These are phyloP conservation scores for Acheta domesticus DNA, from an alignment of 2,888 invertebrate genomes.

Conservation along the genomic window DNA sequence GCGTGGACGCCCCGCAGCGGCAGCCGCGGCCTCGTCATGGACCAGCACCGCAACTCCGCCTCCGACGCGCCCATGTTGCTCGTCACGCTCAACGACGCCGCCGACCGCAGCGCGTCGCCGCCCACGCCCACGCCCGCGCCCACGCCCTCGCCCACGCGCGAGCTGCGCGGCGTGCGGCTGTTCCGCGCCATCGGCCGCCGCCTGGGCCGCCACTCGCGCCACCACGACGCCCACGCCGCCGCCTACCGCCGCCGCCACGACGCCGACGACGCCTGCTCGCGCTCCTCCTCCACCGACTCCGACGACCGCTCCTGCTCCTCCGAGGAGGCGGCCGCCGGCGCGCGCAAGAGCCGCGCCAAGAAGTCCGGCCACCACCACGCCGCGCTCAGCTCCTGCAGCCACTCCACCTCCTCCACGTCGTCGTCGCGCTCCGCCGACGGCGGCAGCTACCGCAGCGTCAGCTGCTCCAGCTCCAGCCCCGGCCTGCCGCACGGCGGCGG, in stretches of 20 bases:
- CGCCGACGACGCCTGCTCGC: neutral
- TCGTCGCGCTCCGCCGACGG: neutral
- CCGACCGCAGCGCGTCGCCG: constrained; percentile 41
- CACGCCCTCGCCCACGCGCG: constrained; percentile 53
- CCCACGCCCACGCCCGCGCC: constrained; percentile 37
- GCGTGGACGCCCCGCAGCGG: neutral
- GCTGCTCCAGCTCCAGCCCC: neutral
- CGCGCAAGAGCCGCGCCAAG: constrained; percentile 45
- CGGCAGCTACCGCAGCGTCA: neutral
- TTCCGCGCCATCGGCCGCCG: constrained; percentile 64
- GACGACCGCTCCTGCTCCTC: constrained; percentile 3
- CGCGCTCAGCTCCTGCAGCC: constrained; percentile 33
- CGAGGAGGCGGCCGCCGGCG: constrained; percentile 41
- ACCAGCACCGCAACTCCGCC: constrained; percentile 42
- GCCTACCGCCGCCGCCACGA: constrained; percentile 26
- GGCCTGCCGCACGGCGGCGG: constrained; percentile 9
- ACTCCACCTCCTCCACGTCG: constrained; percentile 31
- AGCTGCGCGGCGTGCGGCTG: constrained; percentile 59
- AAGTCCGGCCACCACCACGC: constrained; percentile 42
- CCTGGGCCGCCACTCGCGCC: constrained; percentile 55
- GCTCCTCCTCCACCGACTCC: constrained; percentile 22
- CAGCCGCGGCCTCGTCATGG: neutral
- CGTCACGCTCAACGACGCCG: constrained; percentile 40
- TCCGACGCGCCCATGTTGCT: constrained; percentile 42
- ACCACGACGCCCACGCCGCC: constrained; percentile 22